Base-by-base conservation (phyloP, 2,113 vertebrate genomes). In the Nannobrachium achirus region DNA sequence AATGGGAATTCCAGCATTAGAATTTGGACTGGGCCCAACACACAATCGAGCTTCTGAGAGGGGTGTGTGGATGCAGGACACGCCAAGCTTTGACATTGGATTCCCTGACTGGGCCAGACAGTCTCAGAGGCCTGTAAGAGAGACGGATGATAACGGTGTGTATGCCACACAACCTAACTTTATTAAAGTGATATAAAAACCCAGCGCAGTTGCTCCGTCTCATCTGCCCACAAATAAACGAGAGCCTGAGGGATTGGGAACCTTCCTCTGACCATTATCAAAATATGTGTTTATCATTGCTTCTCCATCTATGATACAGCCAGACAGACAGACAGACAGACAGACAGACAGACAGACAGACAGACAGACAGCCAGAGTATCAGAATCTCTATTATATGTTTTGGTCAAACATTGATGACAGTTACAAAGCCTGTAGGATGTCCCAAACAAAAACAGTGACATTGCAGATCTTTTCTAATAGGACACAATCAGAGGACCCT, bases 181-280 rank as follows among this genome's bases (percentile, higher is more conserved):
- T 14, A 61, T 66, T 40, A 41, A 59, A 56, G 48, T 0, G 58
- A 78, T 55, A 75, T 8, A 76, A 71, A 66, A 56, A 73, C 63
- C 40, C 18, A 51, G 62, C 6, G 67, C 78, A 85, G 82, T 75
- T 81, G 82, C 33, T 85, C 66, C 9, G 25, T 39, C 67, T 7
- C 46, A 20, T 76, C 72, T 46, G 1, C 42, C 8, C 64, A n/a
- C 69, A 71, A 20, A 63, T 15, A 61, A 11, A 67, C 41, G 63
- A 39, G 13, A 52, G 40, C 67, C 25, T 61, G 56, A 14, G 61
- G 39, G n/a, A n/a, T n/a, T n/a, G n/a, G n/a, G 56, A 71, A 8
- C 51, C 25, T 48, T 14, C 25, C n/a, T 14, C 45, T 13, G 11
- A 14, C 14, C 10, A 51, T 8, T 0, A 66, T n/a, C 78, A 75